Conservation (phyloP, 2,888 invertebrate species). For the Branchellion lobata region DNA sequence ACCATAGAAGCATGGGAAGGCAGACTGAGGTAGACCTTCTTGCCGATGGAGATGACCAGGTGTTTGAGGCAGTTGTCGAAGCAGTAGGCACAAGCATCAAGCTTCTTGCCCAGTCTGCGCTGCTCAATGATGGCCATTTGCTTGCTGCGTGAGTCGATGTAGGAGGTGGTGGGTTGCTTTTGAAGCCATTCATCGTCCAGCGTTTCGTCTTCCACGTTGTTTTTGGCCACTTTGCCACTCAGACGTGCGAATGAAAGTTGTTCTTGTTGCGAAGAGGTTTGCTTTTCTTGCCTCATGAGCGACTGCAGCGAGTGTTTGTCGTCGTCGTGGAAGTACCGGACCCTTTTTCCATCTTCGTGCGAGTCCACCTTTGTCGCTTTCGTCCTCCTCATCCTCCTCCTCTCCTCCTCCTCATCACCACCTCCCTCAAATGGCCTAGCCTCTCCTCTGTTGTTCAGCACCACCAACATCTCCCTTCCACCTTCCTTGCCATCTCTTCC, state of each 20-base stretch:
- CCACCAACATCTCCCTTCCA: conserved; percentile 48
- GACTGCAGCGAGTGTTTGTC: conserved; percentile 80
- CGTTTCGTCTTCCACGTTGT: neutral
- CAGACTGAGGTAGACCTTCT: conserved; percentile 73
- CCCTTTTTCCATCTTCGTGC: conserved; percentile 68
- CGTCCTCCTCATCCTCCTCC: conserved; percentile 27
- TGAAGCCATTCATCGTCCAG: neutral
- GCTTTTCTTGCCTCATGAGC: conserved; percentile 66
- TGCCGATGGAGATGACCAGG: conserved; percentile 53
- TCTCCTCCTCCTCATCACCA: neutral
- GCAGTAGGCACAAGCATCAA: conserved; percentile 81
- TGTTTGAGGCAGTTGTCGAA: conserved; percentile 82
- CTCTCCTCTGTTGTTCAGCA: conserved; percentile 13
- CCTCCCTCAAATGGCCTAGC: conserved; percentile 14
- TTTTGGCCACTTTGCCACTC: neutral
- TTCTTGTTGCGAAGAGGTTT: neutral
- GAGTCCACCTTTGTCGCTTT: conserved; percentile 66
- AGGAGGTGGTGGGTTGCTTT: neutral
- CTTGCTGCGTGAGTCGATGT: neutral
- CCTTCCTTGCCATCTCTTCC: neutral
- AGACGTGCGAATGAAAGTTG: neutral
- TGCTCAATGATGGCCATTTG: conserved; percentile 67
- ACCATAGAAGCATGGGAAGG: conserved; percentile 79
- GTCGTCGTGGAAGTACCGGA: conserved; percentile 83
- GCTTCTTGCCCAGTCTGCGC: conserved; percentile 67